phyloP scores from a whole-genome alignment of 2,113 vertebrate species.

The Piprites chloris region DNA sequence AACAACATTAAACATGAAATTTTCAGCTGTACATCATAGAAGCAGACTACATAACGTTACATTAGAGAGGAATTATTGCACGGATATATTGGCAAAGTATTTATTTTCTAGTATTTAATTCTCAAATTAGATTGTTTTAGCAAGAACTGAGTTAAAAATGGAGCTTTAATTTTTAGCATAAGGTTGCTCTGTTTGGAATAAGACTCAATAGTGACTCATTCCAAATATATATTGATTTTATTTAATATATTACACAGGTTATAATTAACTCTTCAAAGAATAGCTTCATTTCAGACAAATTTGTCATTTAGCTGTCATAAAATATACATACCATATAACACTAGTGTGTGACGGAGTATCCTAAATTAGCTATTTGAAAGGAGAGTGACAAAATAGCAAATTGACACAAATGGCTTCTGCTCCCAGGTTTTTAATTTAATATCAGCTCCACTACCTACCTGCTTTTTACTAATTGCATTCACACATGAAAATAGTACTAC shows the following conservation, averaged over 20 bases:
- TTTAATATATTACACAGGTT: conserved; percentile 34
- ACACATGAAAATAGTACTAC: not conserved
- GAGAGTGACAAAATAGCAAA: conserved; percentile 38
- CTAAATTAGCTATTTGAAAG: conserved; percentile 39
- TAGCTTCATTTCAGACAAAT: conserved; percentile 35
- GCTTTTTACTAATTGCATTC: not conserved
- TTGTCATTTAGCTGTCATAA: conserved; percentile 55
- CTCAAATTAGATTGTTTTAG: conserved; percentile 16
- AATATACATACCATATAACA: conserved; percentile 37
- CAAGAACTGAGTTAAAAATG: not conserved
- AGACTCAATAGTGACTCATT: conserved; percentile 4
- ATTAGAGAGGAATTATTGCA: not conserved
- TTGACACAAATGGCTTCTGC: conserved; percentile 3
- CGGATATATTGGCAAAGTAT: not conserved
- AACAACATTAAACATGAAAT: not conserved
- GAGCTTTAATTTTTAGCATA: conserved; percentile 7
- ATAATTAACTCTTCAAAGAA: conserved; percentile 63
- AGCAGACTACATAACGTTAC: not conserved
- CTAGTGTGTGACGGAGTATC: not conserved
- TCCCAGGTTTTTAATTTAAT: conserved; percentile 24
- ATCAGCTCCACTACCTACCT: not conserved
- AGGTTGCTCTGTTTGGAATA: conserved; percentile 23
- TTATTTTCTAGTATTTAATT: not conserved
- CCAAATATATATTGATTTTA: conserved; percentile 53
- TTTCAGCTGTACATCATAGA: not conserved